Evolutionary conservation across 2,113 vertebrate species (phyloP).

Genomic region (Mustela nigripes): DNA sequence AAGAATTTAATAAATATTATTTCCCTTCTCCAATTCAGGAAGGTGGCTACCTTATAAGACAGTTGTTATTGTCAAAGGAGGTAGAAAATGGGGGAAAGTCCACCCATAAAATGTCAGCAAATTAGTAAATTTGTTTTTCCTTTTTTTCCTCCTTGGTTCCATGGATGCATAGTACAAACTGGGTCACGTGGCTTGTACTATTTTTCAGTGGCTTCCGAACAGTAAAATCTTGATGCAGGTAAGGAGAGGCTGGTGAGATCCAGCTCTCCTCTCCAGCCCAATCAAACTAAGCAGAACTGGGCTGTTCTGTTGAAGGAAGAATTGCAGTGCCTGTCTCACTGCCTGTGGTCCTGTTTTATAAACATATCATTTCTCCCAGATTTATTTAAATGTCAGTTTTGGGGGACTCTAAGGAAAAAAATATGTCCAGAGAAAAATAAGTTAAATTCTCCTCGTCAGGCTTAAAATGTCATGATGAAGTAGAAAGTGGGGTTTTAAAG

Average conservation of each 20-base stretch:
- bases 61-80: neutral
- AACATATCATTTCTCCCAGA: neutral
- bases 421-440: neutral
- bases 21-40: neutral
- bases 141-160: neutral
- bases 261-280: neutral
- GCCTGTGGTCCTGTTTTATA: neutral
- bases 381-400: neutral
- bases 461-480: neutral
- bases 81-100: accelerated
- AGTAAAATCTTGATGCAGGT: neutral
- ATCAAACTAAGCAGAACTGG: neutral
- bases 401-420: neutral
- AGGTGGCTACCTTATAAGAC: neutral
- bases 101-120: neutral
- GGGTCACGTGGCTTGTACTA: neutral
- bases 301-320: neutral
- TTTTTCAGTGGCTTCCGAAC: neutral
- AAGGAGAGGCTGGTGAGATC: neutral
- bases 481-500: neutral
- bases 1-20: neutral
- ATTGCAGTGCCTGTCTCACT: neutral
- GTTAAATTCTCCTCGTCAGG: neutral
- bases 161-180: neutral
- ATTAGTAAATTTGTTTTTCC: neutral